These are phyloP conservation scores for Phrynocephalus versicolor DNA, from an alignment of 2,113 vertebrate species.

Conservation along the genomic window DNA sequence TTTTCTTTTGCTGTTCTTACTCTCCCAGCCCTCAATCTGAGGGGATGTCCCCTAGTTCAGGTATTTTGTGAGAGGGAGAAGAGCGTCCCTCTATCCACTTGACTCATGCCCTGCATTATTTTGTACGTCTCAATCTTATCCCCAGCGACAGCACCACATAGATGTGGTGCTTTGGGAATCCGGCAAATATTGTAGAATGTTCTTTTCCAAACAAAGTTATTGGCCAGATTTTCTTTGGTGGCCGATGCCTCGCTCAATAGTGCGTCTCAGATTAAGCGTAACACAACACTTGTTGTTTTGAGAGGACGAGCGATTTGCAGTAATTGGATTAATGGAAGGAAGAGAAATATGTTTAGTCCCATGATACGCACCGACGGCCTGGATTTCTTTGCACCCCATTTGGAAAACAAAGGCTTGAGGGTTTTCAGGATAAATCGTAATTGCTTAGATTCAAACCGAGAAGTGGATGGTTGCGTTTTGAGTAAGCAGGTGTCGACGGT, in stretches of 20 bases:
- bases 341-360: neutral
- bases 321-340: constrained; percentile 43
- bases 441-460: constrained; percentile 20
- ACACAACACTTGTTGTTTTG: constrained; percentile 35
- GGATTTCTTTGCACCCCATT: neutral
- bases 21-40: too few relatives aligned
- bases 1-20: too few relatives aligned
- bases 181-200: neutral
- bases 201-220: neutral
- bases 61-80: too few relatives aligned
- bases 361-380: constrained; percentile 17
- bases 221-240: neutral
- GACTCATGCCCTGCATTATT: too few relatives aligned
- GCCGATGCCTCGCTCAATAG: too few relatives aligned
- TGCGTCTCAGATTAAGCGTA: constrained; percentile 48
- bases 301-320: constrained; percentile 47
- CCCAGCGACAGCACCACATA: too few relatives aligned
- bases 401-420: neutral
- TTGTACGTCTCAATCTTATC: too few relatives aligned
- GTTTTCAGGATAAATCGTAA: neutral
- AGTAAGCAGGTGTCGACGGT: neutral
- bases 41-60: too few relatives aligned
- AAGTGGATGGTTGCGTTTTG: constrained; percentile 13
- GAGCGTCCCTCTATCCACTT: too few relatives aligned
- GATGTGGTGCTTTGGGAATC: neutral